phyloP scores from a whole-genome alignment of 1,140 invertebrate species.

The Octopus bimaculoides region DNA sequence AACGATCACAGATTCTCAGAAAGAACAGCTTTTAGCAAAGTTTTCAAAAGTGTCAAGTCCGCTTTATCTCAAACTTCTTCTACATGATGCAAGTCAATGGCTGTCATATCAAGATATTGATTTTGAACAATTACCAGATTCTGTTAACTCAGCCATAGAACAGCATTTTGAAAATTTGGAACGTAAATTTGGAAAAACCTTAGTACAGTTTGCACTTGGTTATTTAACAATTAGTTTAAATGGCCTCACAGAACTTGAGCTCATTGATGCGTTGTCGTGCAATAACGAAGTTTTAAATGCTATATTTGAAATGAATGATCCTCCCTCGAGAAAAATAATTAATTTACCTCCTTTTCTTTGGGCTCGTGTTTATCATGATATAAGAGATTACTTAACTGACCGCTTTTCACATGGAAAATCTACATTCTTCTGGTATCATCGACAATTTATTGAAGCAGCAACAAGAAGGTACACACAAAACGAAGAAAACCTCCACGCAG shows the following conservation, averaged over 20 bases:
- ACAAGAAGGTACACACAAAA: constrained; percentile 81
- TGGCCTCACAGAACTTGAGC: constrained; percentile 51
- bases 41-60: constrained; percentile 37
- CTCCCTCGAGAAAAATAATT: constrained; percentile 47
- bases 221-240: constrained; percentile 57
- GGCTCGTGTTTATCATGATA: constrained; percentile 67
- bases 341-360: constrained; percentile 63
- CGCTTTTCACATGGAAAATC: constrained; percentile 60
- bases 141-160: constrained; percentile 39
- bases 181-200: constrained; percentile 42
- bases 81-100: constrained; percentile 46
- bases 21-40: constrained; percentile 28
- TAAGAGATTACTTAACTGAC: constrained; percentile 71
- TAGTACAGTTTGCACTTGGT: constrained; percentile 71
- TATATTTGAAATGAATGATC: constrained; percentile 51
- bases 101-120: constrained; percentile 31
- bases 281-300: constrained; percentile 51
- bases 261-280: constrained; percentile 55
- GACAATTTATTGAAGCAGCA: constrained; percentile 92
- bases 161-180: constrained; percentile 46
- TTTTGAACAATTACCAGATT: constrained; percentile 19
- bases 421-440: constrained; percentile 79
- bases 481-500: constrained; percentile 30
- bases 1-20: constrained; percentile 34
- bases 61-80: constrained; percentile 44